phyloP scores from a whole-genome alignment of 2,797 vertebrate species.

The Anniella stebbinsi region DNA sequence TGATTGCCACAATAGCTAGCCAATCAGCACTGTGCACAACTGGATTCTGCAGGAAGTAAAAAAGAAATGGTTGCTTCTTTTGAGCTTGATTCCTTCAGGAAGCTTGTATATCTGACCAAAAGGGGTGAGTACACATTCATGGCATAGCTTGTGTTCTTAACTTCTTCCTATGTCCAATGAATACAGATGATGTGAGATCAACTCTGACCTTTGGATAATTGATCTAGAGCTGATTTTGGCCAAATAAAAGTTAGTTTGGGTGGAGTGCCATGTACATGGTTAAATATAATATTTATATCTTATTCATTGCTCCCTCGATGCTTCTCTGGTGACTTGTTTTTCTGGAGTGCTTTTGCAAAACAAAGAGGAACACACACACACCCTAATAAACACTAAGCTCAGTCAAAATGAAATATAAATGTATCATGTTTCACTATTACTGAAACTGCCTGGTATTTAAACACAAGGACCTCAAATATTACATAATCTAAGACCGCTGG shows the following conservation, averaged over 20 bases:
- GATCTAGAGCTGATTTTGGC: not conserved
- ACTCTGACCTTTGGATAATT: not conserved
- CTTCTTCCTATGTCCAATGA: not conserved
- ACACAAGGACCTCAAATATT: conserved; percentile 19
- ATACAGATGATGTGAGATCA: not conserved
- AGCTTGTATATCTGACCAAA: not conserved
- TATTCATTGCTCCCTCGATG: not conserved
- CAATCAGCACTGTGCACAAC: not conserved
- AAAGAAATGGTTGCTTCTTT: not conserved
- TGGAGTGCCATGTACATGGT: not conserved
- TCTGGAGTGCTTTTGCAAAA: not conserved
- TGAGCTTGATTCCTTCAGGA: not conserved
- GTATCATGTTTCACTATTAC: conserved; percentile 4
- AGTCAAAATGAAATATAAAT: conserved; percentile 10
- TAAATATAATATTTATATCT: not conserved
- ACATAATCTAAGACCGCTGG: not conserved
- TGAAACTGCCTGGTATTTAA: conserved; percentile 59
- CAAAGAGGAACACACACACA: not conserved
- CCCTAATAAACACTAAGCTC: not conserved
- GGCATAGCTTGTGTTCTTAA: not conserved
- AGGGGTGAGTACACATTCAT: not conserved
- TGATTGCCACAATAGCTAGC: not conserved
- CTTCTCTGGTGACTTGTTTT: not conserved
- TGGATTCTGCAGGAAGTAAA: not conserved
- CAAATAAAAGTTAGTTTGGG: not conserved